Percentiles rank a stretch among this genome's conserved stretches.
Conservation (phyloP, 2,113 vertebrate species). For the Chaetodon auriga region DNA sequence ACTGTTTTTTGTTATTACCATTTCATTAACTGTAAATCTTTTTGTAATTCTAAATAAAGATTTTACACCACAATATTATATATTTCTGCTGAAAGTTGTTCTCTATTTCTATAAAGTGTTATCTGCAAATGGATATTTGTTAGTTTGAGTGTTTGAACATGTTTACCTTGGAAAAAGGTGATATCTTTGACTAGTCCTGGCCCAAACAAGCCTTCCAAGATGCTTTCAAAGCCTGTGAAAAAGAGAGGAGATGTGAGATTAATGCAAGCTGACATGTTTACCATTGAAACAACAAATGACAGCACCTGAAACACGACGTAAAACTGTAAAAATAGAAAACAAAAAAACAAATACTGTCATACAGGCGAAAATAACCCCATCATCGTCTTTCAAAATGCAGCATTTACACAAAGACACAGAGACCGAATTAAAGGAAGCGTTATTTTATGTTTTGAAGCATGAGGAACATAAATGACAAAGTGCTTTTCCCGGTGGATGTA, state of each 20-base stretch:
- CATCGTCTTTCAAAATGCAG: neutral
- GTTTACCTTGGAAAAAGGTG: conserved; percentile 95
- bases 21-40: neutral
- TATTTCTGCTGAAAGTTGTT: too few species aligned
- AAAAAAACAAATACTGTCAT: neutral
- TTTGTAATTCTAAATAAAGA: neutral
- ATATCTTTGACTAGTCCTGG: conserved; percentile 95
- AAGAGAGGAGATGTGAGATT: conserved; percentile 63
- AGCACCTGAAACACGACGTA: neutral
- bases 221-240: conserved; percentile 96
- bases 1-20: neutral
- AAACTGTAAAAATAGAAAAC: neutral
- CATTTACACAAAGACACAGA: neutral
- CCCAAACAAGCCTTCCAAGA: conserved; percentile 99
- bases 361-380: neutral
- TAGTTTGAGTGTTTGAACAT: neutral
- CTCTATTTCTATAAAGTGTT: neutral
- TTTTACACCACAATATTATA: too few species aligned
- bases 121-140: neutral
- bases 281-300: conserved; percentile 19
- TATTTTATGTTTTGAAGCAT: neutral
- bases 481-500: neutral
- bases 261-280: conserved; percentile 24
- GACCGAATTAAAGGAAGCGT: neutral
- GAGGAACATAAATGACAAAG: conserved; percentile 10